phyloP scores from a whole-genome alignment of 2,888 invertebrate species.

The Meta bourneti region DNA sequence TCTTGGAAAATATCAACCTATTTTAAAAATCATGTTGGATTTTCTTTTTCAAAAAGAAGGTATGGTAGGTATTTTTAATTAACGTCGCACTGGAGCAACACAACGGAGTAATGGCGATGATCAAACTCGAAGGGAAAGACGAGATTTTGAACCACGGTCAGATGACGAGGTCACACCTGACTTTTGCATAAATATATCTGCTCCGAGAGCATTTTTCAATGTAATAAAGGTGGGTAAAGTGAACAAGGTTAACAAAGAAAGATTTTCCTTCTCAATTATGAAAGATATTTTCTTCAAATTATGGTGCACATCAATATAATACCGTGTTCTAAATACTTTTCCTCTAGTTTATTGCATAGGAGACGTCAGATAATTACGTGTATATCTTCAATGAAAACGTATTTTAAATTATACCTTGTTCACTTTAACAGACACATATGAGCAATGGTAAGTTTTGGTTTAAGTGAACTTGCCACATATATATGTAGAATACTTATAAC shows the following conservation, averaged over 20 bases:
- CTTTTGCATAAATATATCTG: slow-evolving; percentile 74
- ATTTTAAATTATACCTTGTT: slow-evolving; percentile 75
- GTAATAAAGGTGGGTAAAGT: slow-evolving; percentile 71
- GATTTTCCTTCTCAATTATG: slow-evolving; percentile 15
- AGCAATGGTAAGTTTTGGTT: slow-evolving; percentile 76
- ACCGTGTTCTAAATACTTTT: slow-evolving; percentile 61
- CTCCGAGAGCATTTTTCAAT: slow-evolving; percentile 68
- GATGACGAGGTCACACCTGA: no score
- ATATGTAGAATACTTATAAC: no score
- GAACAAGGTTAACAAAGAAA: slow-evolving; percentile 70
- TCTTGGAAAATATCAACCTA: no score
- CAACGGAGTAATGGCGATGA: no score
- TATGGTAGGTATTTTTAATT: no score
- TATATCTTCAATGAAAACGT: slow-evolving; percentile 55
- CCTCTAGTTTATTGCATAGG: slow-evolving; percentile 63
- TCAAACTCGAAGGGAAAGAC: no score
- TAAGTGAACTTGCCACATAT: slow-evolving; percentile 76
- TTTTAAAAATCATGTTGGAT: no score
- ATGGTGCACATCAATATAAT: slow-evolving; percentile 49
- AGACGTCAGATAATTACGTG: slow-evolving; percentile 45
- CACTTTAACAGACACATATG: slow-evolving; percentile 76
- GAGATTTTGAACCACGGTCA: no score
- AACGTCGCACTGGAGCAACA: no score
- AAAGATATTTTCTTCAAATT: slow-evolving; percentile 12
- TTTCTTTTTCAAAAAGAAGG: no score